phyloP scores from a whole-genome alignment of 2,113 vertebrate species.

The Corythaeola cristata region DNA sequence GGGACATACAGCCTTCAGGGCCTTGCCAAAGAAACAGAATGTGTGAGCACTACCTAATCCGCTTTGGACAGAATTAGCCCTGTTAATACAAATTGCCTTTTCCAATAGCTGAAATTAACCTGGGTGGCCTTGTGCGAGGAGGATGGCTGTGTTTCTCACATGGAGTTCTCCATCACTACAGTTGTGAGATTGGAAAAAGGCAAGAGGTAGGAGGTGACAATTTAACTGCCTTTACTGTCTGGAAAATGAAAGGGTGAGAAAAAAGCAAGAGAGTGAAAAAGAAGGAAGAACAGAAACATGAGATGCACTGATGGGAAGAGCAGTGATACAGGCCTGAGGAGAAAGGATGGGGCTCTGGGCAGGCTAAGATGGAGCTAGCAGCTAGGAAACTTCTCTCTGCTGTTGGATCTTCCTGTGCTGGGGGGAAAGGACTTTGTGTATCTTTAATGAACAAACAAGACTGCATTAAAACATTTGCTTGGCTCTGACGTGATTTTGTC shows the following conservation, averaged over 20 bases:
- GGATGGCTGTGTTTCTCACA: neutral
- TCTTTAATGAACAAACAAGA: neutral
- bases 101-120: neutral
- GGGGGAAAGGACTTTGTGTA: neutral
- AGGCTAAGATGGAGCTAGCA: neutral
- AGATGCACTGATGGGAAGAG: neutral
- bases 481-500: neutral
- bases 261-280: neutral
- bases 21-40: neutral
- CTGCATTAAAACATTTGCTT: neutral
- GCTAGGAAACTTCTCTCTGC: neutral
- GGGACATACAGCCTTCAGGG: neutral
- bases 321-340: neutral
- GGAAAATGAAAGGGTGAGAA: conserved; percentile 1
- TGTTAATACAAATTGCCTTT: neutral
- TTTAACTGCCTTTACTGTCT: conserved; percentile 12
- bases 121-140: neutral
- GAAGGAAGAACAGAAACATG: neutral
- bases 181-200: neutral
- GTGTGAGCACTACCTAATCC: neutral
- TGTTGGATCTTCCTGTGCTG: neutral
- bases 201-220: neutral
- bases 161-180: neutral
- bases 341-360: neutral
- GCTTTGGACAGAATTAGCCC: neutral